These are phyloP conservation scores for Hippopotamus amphibius DNA, from an alignment of 2,113 vertebrate genomes.

Conservation along the genomic window DNA sequence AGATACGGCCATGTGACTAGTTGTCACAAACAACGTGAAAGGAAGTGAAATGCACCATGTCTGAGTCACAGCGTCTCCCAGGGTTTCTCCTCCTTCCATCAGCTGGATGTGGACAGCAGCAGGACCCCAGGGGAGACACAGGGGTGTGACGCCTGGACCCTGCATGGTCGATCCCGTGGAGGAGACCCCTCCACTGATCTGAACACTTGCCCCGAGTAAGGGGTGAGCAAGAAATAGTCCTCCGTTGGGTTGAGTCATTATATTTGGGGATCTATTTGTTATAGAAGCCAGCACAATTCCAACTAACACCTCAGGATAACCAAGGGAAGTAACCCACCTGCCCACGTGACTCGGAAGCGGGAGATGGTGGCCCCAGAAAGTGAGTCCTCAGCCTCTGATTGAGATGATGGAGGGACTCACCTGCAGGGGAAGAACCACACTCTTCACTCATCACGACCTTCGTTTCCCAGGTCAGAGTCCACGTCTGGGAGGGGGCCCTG, in stretches of 20 bases:
- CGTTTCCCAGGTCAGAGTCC: background rate
- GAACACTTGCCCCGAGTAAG: background rate
- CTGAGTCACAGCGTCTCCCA: background rate
- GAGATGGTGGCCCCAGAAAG: background rate
- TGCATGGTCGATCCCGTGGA: no score
- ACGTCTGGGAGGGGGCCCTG: background rate
- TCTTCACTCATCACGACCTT: no score
- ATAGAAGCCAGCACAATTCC: background rate
- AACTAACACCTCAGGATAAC: background rate
- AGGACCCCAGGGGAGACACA: background rate
- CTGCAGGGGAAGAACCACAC: background rate
- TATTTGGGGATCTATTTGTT: background rate
- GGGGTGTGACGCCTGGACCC: no score
- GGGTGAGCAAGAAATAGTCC: background rate
- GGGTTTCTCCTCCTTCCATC: background rate
- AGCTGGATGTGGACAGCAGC: background rate
- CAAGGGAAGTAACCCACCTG: background rate
- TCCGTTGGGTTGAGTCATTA: background rate
- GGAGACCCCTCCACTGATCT: background rate
- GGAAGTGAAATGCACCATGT: background rate
- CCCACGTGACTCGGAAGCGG: background rate
- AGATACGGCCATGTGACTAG: background rate
- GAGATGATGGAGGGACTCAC: background rate
- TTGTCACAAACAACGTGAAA: background rate
- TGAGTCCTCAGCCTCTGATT: background rate